Evolutionary conservation across 2,113 vertebrate species (phyloP).

Genomic region (Ameiurus melas): DNA sequence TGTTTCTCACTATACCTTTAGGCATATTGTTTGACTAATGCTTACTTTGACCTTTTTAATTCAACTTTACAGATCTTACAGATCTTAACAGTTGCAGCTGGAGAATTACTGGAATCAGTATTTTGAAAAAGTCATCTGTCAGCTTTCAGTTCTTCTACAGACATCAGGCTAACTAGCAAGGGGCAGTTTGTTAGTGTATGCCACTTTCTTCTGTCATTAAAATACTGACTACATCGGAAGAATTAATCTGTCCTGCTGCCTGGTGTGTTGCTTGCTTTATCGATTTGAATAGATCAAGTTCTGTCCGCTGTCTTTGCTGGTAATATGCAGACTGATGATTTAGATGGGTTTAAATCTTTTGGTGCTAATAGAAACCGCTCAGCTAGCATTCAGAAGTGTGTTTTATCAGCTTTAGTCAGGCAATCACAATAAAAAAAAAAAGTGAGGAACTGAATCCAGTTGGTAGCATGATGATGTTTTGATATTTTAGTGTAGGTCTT

Average conservation of each 20-base stretch:
- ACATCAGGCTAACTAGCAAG: background rate
- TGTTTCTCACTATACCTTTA: too few relatives aligned
- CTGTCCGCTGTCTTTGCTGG: background rate
- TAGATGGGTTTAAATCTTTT: background rate
- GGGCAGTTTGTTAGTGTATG: background rate
- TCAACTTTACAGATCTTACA: too few relatives aligned
- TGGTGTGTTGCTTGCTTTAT: background rate
- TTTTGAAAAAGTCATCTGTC: background rate
- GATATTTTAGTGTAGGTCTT: background rate
- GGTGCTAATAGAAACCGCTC: background rate
- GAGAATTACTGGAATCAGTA: background rate
- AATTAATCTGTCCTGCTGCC: background rate
- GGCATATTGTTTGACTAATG: too few relatives aligned
- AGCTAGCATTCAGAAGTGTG: background rate
- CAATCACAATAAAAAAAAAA: background rate
- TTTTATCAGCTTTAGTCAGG: background rate
- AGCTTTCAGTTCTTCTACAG: background rate
- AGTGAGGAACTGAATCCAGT: background rate
- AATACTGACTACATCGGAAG: background rate
- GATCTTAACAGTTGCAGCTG: too few relatives aligned
- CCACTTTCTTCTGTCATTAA: background rate
- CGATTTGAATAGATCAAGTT: background rate
- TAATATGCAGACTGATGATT: background rate
- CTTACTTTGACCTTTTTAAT: too few relatives aligned
- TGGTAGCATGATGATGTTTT: background rate